phyloP scores from a whole-genome alignment of 1,140 invertebrate species.

The Acyrthosiphon pisum region DNA sequence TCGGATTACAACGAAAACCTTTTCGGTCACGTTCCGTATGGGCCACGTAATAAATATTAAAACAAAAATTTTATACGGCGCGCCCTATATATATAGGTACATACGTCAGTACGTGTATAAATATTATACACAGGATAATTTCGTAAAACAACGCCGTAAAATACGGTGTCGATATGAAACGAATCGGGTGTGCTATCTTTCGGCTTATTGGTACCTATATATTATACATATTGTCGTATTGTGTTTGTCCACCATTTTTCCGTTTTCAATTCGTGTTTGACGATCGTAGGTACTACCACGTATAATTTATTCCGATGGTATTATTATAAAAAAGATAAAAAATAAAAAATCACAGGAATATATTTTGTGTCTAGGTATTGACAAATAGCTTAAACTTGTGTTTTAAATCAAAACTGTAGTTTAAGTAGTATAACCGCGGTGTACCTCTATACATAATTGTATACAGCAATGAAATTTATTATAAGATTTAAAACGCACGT shows the following conservation, averaged over 20 bases:
- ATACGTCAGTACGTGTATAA: not conserved
- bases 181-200: not conserved
- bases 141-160: slow-evolving; percentile 5
- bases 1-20: slow-evolving; percentile 56
- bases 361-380: not conserved
- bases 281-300: not conserved
- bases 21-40: slow-evolving; percentile 48
- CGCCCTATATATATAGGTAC: not conserved
- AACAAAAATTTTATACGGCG: slow-evolving; percentile 49
- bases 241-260: not conserved
- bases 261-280: not conserved
- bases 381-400: not conserved
- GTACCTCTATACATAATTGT: not conserved
- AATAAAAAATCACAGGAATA: not conserved
- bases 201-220: not conserved
- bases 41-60: slow-evolving; percentile 45
- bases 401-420: not conserved
- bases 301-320: not conserved
- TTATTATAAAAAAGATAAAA: not conserved
- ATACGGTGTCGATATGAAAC: not conserved
- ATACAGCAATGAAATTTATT: not conserved
- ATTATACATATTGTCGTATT: not conserved
- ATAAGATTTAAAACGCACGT: not conserved
- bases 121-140: not conserved
- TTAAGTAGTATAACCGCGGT: not conserved